Evolutionary conservation across 2,797 vertebrate species (phyloP), one percentile per base, ranked within the genome.

Genomic region (Epinephelus coioides): DNA sequence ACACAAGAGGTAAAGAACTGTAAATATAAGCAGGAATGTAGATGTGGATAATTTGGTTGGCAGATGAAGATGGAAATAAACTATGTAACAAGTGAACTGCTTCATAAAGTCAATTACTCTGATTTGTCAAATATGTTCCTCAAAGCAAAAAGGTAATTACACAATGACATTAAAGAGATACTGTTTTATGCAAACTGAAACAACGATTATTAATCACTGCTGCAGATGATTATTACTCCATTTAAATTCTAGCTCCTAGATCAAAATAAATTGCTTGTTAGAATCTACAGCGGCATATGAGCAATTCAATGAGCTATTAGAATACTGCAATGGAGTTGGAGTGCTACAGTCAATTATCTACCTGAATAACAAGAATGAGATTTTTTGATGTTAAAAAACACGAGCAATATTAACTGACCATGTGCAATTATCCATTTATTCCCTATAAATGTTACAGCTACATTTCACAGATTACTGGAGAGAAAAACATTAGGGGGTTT

Each of bases 201-300:
- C 10, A 10, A 73, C 61, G 50, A 71, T 69, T 78, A 88, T 82
- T 81, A 79, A 85, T 88, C 69, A 56, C 44, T 46, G 30, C 78
- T 53, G 18, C 5, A 40, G 54, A 50, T 64, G 55, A 80, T 80
- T 60, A 75, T 21, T 43, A 63, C 21, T n/a, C 54, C 25, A 3
- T 88, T 89, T 69, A 81, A 60, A 81, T 89, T 73, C 70, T 1
- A 38, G 63, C 76, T 78, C 27, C 61, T 61, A 23, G 71, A 83
- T 89, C 67, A 72, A 73, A 84, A 86, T 70, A 56, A 84, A 88
- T 71, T 69, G 72, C 74, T 78, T 79, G 77, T 76, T 86, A 53
- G 67, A 86, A 69, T 70, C 61, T 73, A 60, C 69, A 50, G 21
- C 86, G 64, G 73, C 56, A 50, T n/a, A 76, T 76, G 46, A 86